Conservation (phyloP, 2,888 invertebrate genomes). For the Pachymerium ferrugineum region DNA sequence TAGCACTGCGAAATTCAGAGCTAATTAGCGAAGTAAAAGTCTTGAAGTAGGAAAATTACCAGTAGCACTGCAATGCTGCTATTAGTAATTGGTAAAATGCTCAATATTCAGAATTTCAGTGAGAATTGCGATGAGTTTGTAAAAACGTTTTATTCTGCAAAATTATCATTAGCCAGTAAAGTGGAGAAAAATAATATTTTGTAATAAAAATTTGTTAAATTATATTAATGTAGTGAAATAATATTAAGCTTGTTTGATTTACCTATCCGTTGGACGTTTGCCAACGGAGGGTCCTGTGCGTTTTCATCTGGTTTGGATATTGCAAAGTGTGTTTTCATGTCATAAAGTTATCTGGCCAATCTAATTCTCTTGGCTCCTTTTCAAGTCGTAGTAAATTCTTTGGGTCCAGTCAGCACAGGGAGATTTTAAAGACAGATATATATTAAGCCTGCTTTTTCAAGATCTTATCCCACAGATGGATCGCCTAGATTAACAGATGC, state of each 20-base stretch:
- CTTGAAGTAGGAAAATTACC: too few species aligned
- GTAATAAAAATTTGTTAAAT: too few species aligned
- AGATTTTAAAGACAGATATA: conserved; percentile 15
- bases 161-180: too few species aligned
- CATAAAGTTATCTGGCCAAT: conserved; percentile 17
- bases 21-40: too few species aligned
- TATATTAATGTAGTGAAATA: too few species aligned
- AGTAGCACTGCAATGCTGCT: too few species aligned
- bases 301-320: conserved; percentile 21
- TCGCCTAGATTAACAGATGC: conserved; percentile 7
- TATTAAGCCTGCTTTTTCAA: conserved; percentile 2
- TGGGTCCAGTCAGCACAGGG: conserved; percentile 6
- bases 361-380: conserved; percentile 15
- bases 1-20: too few species aligned
- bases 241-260: not conserved
- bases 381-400: conserved; percentile 18
- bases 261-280: not conserved
- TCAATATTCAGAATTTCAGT: too few species aligned
- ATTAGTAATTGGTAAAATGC: too few species aligned
- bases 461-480: conserved; percentile 14
- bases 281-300: not conserved
- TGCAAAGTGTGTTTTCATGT: conserved; percentile 21
- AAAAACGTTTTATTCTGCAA: too few species aligned
- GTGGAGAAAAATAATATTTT: too few species aligned
- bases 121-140: too few species aligned